These are phyloP conservation scores for Nansenia antarctica DNA, from an alignment of 2,113 vertebrate species.

Conservation along the genomic window DNA sequence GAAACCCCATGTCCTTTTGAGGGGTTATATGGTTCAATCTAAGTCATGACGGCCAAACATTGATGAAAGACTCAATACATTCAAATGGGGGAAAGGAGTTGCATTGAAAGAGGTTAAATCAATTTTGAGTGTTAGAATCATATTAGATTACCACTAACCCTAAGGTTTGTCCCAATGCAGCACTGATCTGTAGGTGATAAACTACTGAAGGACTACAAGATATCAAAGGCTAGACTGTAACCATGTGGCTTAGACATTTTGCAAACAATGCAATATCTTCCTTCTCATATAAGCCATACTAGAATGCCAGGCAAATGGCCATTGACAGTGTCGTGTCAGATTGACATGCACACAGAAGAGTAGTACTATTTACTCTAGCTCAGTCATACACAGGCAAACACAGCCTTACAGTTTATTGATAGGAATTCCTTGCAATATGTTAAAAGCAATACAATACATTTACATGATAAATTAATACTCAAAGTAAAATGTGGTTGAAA, in stretches of 20 bases:
- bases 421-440: slow-evolving; percentile 72
- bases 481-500: slow-evolving; percentile 11
- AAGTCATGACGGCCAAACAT: slow-evolving; percentile 50
- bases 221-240: slow-evolving; percentile 39
- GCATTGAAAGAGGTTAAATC: no score
- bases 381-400: slow-evolving; percentile 59
- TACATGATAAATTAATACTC: slow-evolving; percentile 34
- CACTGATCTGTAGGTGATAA: slow-evolving; percentile 38
- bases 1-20: slow-evolving; percentile 18
- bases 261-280: slow-evolving; percentile 43
- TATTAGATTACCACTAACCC: slow-evolving; percentile 30
- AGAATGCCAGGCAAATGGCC: slow-evolving; percentile 42
- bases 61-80: slow-evolving; percentile 33
- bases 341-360: slow-evolving; percentile 45
- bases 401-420: slow-evolving; percentile 31
- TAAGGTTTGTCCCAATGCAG: slow-evolving; percentile 39
- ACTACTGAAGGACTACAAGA: slow-evolving; percentile 48
- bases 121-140: slow-evolving; percentile 36
- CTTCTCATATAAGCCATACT: slow-evolving; percentile 65
- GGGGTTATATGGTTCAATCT: slow-evolving; percentile 19
- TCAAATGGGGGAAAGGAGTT: slow-evolving; percentile 7
- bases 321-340: slow-evolving; percentile 32
- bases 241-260: slow-evolving; percentile 52
- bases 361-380: slow-evolving; percentile 60
- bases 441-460: slow-evolving; percentile 69